Evolutionary conservation across 2,888 invertebrate species (phyloP), one percentile per base, ranked within the genome.

Genomic region (Lithophane ornitopus): DNA sequence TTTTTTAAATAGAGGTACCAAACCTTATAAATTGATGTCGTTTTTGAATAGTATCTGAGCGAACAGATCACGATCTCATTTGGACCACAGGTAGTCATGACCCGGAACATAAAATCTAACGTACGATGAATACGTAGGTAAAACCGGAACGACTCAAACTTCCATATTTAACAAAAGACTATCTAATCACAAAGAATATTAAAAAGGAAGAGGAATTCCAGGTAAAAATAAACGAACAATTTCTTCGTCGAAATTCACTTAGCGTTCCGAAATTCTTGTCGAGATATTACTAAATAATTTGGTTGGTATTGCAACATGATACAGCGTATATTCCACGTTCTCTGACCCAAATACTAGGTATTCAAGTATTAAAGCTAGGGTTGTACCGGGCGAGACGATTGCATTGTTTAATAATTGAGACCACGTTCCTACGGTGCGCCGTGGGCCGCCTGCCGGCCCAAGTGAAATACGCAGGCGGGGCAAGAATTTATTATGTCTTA

Each of bases 331-430:
- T 90, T 91, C 92, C 88, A 87, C 90, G 89, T 87, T 86, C 88
- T 85, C 88, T 94, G 95, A 95, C 95, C 95, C 92, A 94, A 91
- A 95, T 95, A 93, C 93, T 91, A 91, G 91, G 93, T 94, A 91
- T 93, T 95, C 94, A 95, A 95, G 95, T 95, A 95, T 96, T 96
- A 93, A 96, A 92, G 93, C 91, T 92, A 92, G 93, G 93, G 94
- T 91, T 92, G 93, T 90, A 84, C 90, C 85, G 88, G 89, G 88
- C 87, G 90, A 89, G 91, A 90, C 94, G 95, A 95, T 95, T 95
- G 95, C 95, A 94, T 94, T 94, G 93, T 93, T 95, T 94, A 96
- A 95, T 96, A 95, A 95, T 96, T 94, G 94, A 95, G 91, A 90
- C 91, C 92, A 88, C 92, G 92, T 92, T 92, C 93, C 93, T 85